Evolutionary conservation across 2,888 invertebrate species (phyloP).

Genomic region (Biston betularia): DNA sequence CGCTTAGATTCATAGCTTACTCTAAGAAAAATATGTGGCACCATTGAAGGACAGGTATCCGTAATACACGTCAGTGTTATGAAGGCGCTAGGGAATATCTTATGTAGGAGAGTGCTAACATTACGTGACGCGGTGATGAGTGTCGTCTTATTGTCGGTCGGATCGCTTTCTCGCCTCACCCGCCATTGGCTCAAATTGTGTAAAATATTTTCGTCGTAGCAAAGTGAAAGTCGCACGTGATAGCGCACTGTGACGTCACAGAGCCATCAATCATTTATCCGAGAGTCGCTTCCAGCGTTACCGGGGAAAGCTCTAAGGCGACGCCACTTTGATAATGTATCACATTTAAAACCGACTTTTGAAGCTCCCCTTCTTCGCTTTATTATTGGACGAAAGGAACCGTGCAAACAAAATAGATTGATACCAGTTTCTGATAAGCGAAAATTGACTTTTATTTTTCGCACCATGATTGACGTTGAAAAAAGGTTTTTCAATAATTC

Average conservation of each 20-base stretch:
- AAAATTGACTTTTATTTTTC: conserved; percentile 69
- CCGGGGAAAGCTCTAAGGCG: conserved; percentile 80
- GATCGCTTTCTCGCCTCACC: conserved; percentile 56
- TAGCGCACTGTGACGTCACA: conserved; percentile 64
- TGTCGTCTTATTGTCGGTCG: conserved; percentile 47
- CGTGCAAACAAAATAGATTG: conserved; percentile 80
- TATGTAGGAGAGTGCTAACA: conserved; percentile 40
- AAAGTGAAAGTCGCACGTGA: conserved; percentile 75
- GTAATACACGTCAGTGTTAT: conserved; percentile 24
- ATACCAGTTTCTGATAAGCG: conserved; percentile 72
- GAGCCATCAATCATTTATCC: conserved; percentile 82
- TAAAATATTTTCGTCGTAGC: conserved; percentile 72
- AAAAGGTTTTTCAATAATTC: conserved; percentile 18
- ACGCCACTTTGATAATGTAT: conserved; percentile 80
- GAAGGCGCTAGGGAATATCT: conserved; percentile 36
- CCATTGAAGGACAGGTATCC: conserved; percentile 29
- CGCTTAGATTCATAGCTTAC: conserved; percentile 41
- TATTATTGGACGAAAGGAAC: conserved; percentile 67
- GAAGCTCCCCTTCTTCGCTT: conserved; percentile 65
- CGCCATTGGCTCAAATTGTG: conserved; percentile 59
- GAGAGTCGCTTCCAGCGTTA: conserved; percentile 71
- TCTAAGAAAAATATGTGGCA: conserved; percentile 34
- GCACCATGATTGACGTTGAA: conserved; percentile 36
- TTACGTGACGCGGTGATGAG: conserved; percentile 39
- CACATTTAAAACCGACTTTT: conserved; percentile 79